phyloP scores from a whole-genome alignment of 2,888 invertebrate genomes.

The Odontocerum albicorne region DNA sequence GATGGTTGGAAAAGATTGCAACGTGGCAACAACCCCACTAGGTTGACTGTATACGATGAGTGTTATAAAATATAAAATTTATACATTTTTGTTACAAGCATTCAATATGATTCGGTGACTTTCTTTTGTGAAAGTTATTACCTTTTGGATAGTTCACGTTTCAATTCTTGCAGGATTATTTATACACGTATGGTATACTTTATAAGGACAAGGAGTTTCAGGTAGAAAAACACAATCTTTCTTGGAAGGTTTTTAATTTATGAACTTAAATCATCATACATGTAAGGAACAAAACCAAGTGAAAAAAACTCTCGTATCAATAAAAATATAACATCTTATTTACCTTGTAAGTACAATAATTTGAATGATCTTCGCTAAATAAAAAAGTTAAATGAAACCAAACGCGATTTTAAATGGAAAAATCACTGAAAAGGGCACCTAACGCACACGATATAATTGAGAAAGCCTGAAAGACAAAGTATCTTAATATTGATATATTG shows the following conservation, averaged over 20 bases:
- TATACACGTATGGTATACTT: no score
- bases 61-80: no score
- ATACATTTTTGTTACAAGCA: no score
- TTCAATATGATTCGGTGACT: no score
- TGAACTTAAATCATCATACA: conserved; percentile 41
- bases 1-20: no score
- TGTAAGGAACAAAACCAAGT: conserved; percentile 58
- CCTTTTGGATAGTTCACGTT: no score
- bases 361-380: conserved; percentile 9
- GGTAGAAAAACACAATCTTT: not conserved
- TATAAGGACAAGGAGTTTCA: no score
- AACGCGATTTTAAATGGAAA: no score
- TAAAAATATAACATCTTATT: conserved; percentile 19
- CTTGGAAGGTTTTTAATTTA: conserved; percentile 31
- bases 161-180: no score
- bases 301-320: conserved; percentile 35
- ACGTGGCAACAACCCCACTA: no score
- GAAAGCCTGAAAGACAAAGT: conserved; percentile 5
- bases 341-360: conserved; percentile 29
- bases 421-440: not conserved
- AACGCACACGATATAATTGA: not conserved
- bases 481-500: conserved; percentile 6
- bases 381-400: not conserved
- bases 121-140: no score
- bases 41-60: no score